Conservation (phyloP, 1,140 invertebrate genomes). For the Samia ricini region DNA sequence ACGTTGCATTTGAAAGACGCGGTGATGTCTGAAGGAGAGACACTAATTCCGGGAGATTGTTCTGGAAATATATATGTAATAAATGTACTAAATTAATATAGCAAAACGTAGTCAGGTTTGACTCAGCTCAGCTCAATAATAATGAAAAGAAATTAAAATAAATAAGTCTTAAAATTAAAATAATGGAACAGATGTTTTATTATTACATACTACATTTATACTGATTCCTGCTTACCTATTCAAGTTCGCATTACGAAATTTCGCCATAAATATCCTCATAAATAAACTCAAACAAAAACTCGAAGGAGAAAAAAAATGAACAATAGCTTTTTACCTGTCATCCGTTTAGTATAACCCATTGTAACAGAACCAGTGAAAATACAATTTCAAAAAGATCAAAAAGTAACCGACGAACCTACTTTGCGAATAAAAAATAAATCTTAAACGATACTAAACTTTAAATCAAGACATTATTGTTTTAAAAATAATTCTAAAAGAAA, state of each 20-base stretch:
- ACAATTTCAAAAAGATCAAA: conserved; percentile 8
- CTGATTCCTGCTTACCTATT: not conserved
- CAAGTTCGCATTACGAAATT: not conserved
- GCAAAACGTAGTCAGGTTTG: too few species aligned
- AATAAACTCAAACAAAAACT: not conserved
- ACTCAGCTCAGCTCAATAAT: too few species aligned
- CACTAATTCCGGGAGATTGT: too few species aligned
- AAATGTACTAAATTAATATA: too few species aligned
- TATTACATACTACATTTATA: not conserved
- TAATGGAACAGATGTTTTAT: too few species aligned
- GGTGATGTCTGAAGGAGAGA: too few species aligned
- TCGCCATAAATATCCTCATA: not conserved
- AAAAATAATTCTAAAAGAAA: not conserved
- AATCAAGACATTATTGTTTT: conserved; percentile 1
- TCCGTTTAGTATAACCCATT: not conserved
- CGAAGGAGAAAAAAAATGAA: conserved; percentile 3
- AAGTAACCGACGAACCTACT: not conserved
- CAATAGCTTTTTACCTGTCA: conserved; percentile 10
- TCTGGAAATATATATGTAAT: too few species aligned
- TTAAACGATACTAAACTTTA: not conserved
- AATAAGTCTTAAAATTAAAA: too few species aligned
- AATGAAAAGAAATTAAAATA: too few species aligned
- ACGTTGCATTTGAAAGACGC: too few species aligned
- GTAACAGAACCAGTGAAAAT: conserved; percentile 4
- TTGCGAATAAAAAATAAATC: not conserved